Conservation (phyloP, 2,888 invertebrate genomes). For the Eristalis tenax region DNA sequence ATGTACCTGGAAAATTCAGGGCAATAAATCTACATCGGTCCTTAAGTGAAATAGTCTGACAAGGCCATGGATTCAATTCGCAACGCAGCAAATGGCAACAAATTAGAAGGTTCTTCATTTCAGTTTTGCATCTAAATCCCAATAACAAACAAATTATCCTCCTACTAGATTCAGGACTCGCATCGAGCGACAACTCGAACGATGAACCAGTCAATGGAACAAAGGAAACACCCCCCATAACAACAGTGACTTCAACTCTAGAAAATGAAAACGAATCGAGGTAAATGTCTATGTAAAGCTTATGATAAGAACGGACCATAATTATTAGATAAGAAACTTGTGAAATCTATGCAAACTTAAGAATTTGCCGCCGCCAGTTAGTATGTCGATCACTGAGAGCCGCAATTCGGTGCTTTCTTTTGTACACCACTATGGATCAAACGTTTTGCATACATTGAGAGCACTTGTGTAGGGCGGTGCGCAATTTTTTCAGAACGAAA, state of each 20-base stretch:
- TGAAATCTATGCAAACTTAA: slow-evolving; percentile 17
- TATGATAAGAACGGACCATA: slow-evolving; percentile 17
- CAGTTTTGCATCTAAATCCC: not conserved
- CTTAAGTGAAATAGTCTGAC: not conserved
- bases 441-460: not conserved
- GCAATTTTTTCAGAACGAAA: slow-evolving; percentile 20
- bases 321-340: slow-evolving; percentile 39
- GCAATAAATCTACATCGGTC: not conserved
- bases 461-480: slow-evolving; percentile 34
- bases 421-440: not conserved
- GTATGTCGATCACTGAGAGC: slow-evolving; percentile 4
- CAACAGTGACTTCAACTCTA: slow-evolving; percentile 1
- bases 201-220: slow-evolving; percentile 32
- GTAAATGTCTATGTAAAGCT: slow-evolving; percentile 42
- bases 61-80: slow-evolving; percentile 24
- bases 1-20: slow-evolving; percentile 1
- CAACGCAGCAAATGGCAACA: slow-evolving; percentile 2
- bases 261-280: slow-evolving; percentile 37
- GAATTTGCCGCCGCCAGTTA: not conserved
- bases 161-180: slow-evolving; percentile 26
- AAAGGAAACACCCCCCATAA: slow-evolving; percentile 40
- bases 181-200: slow-evolving; percentile 17
- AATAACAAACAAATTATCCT: not conserved
- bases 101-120: slow-evolving; percentile 16
- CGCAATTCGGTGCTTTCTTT: not conserved